Conservation (phyloP, 2,113 vertebrate species). For the Corynorhinus townsendii region DNA sequence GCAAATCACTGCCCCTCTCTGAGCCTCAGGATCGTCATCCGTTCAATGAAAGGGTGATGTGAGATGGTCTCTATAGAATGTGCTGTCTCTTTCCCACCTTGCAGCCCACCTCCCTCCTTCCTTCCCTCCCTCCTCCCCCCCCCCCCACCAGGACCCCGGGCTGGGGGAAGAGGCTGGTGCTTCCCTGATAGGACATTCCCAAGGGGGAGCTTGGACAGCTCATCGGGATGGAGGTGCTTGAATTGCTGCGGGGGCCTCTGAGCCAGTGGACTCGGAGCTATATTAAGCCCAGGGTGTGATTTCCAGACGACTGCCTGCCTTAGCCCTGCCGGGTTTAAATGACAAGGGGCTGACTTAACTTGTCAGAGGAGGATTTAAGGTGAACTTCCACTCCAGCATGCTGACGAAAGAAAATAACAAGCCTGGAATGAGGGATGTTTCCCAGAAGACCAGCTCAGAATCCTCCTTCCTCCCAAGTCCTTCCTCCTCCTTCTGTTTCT, state of each 20-base stretch:
- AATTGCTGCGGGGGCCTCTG: background rate
- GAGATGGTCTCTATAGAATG: background rate
- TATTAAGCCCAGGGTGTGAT: constrained; percentile 43
- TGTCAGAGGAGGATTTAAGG: constrained; percentile 59
- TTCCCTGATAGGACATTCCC: rapidly evolving
- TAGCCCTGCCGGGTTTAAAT: constrained; percentile 53
- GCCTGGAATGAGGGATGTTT: background rate
- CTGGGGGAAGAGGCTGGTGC: background rate
- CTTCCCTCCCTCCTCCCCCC: background rate
- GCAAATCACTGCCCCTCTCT: background rate
- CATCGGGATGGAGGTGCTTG: background rate
- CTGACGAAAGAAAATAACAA: background rate
- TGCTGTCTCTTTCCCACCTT: too few species aligned
- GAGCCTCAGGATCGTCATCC: background rate
- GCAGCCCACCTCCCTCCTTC: background rate
- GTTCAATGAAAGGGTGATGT: background rate
- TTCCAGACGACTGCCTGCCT: constrained; percentile 30
- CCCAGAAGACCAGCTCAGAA: background rate
- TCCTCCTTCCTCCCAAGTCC: background rate
- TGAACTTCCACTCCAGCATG: constrained; percentile 23
- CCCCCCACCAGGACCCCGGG: background rate
- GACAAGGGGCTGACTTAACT: constrained; percentile 65
- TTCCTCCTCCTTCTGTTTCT: background rate
- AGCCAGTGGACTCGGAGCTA: background rate
- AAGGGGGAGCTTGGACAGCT: background rate